Evolutionary conservation across 2,113 vertebrate species (phyloP), one percentile per base, ranked within the genome.

Genomic region (Vireo altiloquus): DNA sequence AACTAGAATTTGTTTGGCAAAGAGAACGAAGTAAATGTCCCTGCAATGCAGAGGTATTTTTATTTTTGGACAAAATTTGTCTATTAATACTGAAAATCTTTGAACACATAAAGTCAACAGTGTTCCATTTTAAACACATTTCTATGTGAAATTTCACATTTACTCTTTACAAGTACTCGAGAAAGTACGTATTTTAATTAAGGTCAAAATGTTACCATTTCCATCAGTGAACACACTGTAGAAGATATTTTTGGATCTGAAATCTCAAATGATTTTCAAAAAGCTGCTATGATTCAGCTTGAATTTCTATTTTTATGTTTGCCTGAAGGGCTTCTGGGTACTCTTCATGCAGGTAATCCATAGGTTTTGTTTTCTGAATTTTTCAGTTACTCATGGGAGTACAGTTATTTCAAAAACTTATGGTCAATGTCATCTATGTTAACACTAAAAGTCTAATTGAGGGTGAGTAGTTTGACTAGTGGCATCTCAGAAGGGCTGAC

Each of bases 41-140:
- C 84, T 93, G 87, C 78, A 96, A 74, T 91, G 93, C 78, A 94
- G 87, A 90, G 31, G 22, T 47, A 50, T 42, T 84, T 92, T 69
- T 84, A 21, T 57, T 87, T 74, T 94, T 18, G 4, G 18, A 69
- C 11, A 53, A 90, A 65, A 2, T 71, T 78, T 87, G 11, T 18
- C 10, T 78, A 46, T 70, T 78, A 70, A 71, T 75, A 76, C 27
- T 92, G 33, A 44, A 87, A 94, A 87, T 63, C 23, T 71, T 94
- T 63, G 49, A 84, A 49, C 15, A 74, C 50, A 42, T 46, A 37
- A 8, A 42, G 28, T 46, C 37, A 82, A 64, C 40, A 60, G 14
- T 59, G 14, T 33, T 82, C 21, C 8, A 42, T 71, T 70, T 77
- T 40, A 95, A 95, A 90, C 20, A 66, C 4, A 82, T 60, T 53